Conservation (phyloP, 2,888 invertebrate genomes). For the Drosophila neotestacea region DNA sequence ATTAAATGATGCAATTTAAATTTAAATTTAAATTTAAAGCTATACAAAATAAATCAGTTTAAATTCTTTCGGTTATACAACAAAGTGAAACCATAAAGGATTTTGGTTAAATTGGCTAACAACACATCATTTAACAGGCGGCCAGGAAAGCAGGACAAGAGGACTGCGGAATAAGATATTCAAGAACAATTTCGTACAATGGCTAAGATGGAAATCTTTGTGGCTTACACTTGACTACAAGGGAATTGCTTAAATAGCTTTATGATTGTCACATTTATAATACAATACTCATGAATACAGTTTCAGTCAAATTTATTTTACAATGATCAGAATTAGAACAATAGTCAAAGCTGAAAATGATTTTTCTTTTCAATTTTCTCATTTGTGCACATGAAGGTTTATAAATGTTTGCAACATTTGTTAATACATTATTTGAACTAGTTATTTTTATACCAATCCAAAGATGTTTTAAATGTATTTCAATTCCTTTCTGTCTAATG, state of each 20-base stretch:
- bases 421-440: too few relatives aligned
- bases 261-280: neutral
- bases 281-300: too few relatives aligned
- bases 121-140: constrained; percentile 65
- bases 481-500: too few relatives aligned
- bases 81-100: constrained; percentile 21
- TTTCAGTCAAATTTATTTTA: too few relatives aligned
- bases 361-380: too few relatives aligned
- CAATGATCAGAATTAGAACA: too few relatives aligned
- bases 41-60: constrained; percentile 48
- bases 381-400: too few relatives aligned
- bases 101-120: constrained; percentile 64
- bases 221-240: constrained; percentile 1
- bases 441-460: too few relatives aligned
- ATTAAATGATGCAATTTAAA: constrained; percentile 55
- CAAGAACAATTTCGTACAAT: constrained; percentile 46
- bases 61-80: constrained; percentile 22
- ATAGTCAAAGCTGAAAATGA: too few relatives aligned
- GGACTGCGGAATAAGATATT: neutral
- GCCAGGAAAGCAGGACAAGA: constrained; percentile 12
- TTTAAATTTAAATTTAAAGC: constrained; percentile 26
- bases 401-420: too few relatives aligned
- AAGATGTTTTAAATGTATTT: too few relatives aligned
- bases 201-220: constrained; percentile 45
- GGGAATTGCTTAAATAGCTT: neutral